Evolutionary conservation across 2,888 invertebrate genomes (phyloP), one percentile per base, ranked within the genome.

Genomic region (Mythimna lalbum): DNA sequence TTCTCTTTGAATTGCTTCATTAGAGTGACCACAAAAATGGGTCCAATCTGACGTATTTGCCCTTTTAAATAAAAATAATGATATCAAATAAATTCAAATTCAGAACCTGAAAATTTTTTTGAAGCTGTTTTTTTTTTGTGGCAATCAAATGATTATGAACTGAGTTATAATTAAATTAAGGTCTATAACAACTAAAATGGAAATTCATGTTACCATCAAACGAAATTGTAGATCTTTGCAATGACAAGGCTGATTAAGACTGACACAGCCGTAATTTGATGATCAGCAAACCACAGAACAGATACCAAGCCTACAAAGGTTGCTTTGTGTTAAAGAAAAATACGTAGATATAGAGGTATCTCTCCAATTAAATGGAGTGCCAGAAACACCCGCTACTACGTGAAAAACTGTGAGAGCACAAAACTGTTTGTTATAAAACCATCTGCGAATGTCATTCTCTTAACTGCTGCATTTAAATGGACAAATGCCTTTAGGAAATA

Each of bases 321-420:
- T 82, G 78, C 86, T 87, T 87, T 87, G 86, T 84, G 80, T 84
- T 81, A 76, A 84, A 86, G 87, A 88, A 86, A 86, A 86, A 86
- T 82, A 84, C 80, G 84, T 85, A 36, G 56, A 56, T 56, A 87
- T 85, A 88, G 84, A 88, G 84, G 78, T 82, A 82, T 84, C 90
- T 86, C 90, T 90, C 89, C 91, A 91, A 92, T 92, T 91, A 91
- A 89, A 89, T 84, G 87, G 87, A 91, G 90, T 91, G 91, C 87
- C 90, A 90, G 84, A 87, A 87, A 85, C 90, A 90, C 83, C 80
- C 85, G 84, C 68, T 79, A 74, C 81, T 79, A 75, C 81, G 80
- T 84, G 82, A 85, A 83, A 80, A 83, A 81, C 78, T 81, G 81
- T 66, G 70, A 63, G 67, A 63, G 71, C 73, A 76, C 78, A 81